These are phyloP conservation scores for Melanaphis sacchari DNA, from an alignment of 1,140 invertebrate genomes.

Conservation along the genomic window DNA sequence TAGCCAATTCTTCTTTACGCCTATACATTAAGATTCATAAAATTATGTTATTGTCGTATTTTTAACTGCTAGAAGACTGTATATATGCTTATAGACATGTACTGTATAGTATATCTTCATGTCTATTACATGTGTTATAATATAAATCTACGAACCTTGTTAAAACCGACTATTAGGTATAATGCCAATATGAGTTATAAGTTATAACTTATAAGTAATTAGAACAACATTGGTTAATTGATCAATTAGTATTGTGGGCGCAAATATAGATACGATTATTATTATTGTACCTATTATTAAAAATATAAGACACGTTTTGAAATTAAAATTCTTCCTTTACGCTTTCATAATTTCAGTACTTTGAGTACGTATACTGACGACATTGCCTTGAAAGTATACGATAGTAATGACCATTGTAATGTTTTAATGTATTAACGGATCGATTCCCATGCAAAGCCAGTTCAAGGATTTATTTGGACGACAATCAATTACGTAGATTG, in stretches of 20 bases:
- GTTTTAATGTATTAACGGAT: background rate
- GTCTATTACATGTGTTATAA: background rate
- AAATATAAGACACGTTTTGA: background rate
- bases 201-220: background rate
- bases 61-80: background rate
- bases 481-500: conserved; percentile 21
- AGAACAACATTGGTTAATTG: conserved; percentile 27
- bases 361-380: background rate
- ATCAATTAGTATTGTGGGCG: conserved; percentile 22
- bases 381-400: conserved; percentile 15
- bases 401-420: conserved; percentile 28
- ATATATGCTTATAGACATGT: background rate
- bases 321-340: background rate
- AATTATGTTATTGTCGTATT: background rate
- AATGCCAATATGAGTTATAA: background rate
- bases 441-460: background rate
- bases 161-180: background rate
- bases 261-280: background rate
- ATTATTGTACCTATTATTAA: no score
- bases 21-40: background rate
- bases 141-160: background rate
- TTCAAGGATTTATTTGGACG: conserved; percentile 35
- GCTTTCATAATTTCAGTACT: background rate
- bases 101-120: background rate
- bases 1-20: background rate